Evolutionary conservation across 1,140 invertebrate genomes (phyloP), one percentile per base, ranked within the genome.

Genomic region (Mya arenaria): DNA sequence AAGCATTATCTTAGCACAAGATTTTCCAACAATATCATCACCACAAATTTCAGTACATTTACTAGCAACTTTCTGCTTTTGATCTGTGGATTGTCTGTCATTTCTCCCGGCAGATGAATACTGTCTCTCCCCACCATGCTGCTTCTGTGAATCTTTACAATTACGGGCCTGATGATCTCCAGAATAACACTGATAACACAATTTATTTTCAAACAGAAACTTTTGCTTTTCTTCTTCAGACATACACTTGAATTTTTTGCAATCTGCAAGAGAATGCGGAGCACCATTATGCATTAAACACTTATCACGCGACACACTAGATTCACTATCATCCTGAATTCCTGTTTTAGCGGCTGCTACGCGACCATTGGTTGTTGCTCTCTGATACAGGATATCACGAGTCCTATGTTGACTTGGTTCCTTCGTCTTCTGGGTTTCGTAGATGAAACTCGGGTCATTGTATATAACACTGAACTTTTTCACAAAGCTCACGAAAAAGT

Each of bases 401-500:
- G 15, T 65, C 23, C 62, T 37, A n/a, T 65, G 62, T 13, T 37
- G 62, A 65, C 34, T 65, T 36, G 62, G 34, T n/a, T n/a, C n/a
- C n/a, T n/a, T 28, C 15, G 13, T 13, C 13, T 17, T 41, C 23
- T 30, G 30, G 2, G 28, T 0, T 44, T 71, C 58, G 34, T 36
- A 84, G 1, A 41, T n/a, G 25, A 84, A 55, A 44, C 73, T 62
- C 15, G 82, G 82, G 68, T 77, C 73, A 36, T 83, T 83, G 32
- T 25, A 48, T 32, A 78, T 78, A 2, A 34, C 34, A 55, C 66
- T 82, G 19, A 71, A 74, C 39, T 78, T 73, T 62, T 39, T 55
- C 56, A 77, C 74, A 69, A 79, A 56, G 4, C 58, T 69, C 5
- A 55, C 32, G 25, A 75, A 82, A 8, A 66, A 19, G 32, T 0